Evolutionary conservation across 2,797 vertebrate genomes (phyloP), one percentile per base, ranked within the genome.

Genomic region (Spinus pinus): DNA sequence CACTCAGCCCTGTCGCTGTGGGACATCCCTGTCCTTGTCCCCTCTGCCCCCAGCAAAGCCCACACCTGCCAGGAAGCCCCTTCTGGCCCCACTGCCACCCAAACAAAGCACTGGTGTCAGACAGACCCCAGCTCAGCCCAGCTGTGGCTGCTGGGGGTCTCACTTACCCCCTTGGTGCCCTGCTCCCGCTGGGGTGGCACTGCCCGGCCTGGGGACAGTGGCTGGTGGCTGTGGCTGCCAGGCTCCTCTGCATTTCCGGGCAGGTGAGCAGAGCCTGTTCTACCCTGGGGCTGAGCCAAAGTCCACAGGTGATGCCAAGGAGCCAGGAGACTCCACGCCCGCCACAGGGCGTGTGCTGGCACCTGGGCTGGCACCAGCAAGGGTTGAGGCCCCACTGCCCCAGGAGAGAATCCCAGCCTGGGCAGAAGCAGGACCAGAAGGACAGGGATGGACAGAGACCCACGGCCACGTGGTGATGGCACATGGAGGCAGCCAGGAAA

Each of bases 81-180:
- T 37, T 42, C 46, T 1, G 0, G 67, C 27, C 47, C 16, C 0
- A 0, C 67, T 7, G 24, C 42, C 19, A 24, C 49, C 69, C 2
- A 6, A 53, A 56, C 44, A 4, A 0, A 0, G 67, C 0, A 0
- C 11, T 27, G 53, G 49, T 13, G 31, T 4, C 58, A 10, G 20
- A 12, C 6, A 14, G 25, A 37, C 0, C 44, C 39, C 1, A 0
- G 25, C 11, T 50, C 2, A 0, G 18, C 79, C 41, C 18, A 2
- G 27, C 56, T 54, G n/a, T 0, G 2, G 18, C 18, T n/a, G 30
- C 72, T 70, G 69, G 56, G 19, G 30, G 15, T 77, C 24, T n/a
- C 50, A 69, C 81, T 92, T 51, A 93, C 88, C 94, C 51, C 31
- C 50, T 14, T 0, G 33, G 72, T 82, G 51, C 51, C 51, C 51